Percentiles rank a stretch among this genome's conserved stretches.
Evolutionary conservation across 1,140 invertebrate genomes (phyloP).

Genomic region (Drosophila busckii): DNA sequence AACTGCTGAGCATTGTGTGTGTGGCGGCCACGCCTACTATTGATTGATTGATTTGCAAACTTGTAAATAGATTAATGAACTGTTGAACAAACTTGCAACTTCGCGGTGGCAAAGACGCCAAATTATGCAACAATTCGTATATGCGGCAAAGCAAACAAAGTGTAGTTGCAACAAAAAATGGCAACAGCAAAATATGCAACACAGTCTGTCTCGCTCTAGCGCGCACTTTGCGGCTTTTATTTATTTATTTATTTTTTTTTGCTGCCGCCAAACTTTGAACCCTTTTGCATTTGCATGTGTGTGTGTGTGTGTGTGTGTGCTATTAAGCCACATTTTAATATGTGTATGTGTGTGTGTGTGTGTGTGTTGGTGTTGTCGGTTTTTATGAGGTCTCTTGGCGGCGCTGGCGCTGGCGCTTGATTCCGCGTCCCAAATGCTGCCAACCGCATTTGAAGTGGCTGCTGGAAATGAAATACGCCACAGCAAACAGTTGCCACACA

Average conservation of each 20-base stretch:
- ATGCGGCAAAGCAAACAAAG: no score
- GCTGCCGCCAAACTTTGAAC: slow-evolving; percentile 53
- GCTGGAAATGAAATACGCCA: slow-evolving; percentile 57
- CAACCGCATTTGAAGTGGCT: slow-evolving; percentile 72
- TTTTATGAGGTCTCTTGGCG: slow-evolving; percentile 74
- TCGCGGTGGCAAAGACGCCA: neutral
- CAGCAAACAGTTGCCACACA: slow-evolving; percentile 43
- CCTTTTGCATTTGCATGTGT: slow-evolving; percentile 11
- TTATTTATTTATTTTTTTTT: slow-evolving; percentile 13
- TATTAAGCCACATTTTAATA: slow-evolving; percentile 68
- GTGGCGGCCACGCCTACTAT: slow-evolving; percentile 52
- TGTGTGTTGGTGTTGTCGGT: slow-evolving; percentile 49
- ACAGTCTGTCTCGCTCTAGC: no score
- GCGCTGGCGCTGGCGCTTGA: no score
- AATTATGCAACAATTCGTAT: no score
- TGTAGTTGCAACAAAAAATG: no score
- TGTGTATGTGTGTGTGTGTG: slow-evolving; percentile 35
- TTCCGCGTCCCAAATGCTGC: slow-evolving; percentile 60
- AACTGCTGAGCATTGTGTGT: no score
- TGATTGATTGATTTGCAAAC: slow-evolving; percentile 76
- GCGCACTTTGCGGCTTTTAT: slow-evolving; percentile 31
- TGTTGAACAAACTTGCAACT: slow-evolving; percentile 53
- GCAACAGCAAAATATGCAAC: no score
- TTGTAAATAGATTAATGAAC: slow-evolving; percentile 78
- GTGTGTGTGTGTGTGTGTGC: slow-evolving; percentile 26